Percentiles rank a stretch among this genome's conserved stretches.
Conservation (phyloP, 2,888 invertebrate species). For the Iphiclides podalirius region DNA sequence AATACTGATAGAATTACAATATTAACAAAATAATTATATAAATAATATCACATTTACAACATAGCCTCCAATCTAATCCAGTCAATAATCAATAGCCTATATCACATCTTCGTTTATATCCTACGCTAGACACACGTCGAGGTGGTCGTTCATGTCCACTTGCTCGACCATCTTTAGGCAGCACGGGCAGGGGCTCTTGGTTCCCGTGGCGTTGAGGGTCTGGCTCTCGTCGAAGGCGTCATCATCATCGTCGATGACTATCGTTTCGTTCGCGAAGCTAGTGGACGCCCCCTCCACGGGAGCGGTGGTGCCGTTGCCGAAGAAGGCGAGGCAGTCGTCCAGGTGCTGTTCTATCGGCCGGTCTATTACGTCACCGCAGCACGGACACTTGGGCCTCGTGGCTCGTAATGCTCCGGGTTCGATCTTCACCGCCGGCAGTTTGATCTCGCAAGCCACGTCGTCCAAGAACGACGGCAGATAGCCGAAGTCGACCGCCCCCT, state of each 20-base stretch:
- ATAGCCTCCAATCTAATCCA: too few relatives aligned
- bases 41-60: too few relatives aligned
- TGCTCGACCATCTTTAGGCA: slow-evolving; percentile 77
- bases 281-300: slow-evolving; percentile 49
- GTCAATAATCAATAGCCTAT: too few relatives aligned
- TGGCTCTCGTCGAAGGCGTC: slow-evolving; percentile 56
- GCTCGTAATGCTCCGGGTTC: slow-evolving; percentile 32
- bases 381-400: slow-evolving; percentile 51
- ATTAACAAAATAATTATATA: too few relatives aligned
- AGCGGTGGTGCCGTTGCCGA: slow-evolving; percentile 65
- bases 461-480: slow-evolving; percentile 29
- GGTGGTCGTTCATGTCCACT: slow-evolving; percentile 79
- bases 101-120: too few relatives aligned
- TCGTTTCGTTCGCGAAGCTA: slow-evolving; percentile 40
- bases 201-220: slow-evolving; percentile 64
- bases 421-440: slow-evolving; percentile 36
- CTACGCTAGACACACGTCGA: slow-evolving; percentile 69
- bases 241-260: slow-evolving; percentile 51
- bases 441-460: slow-evolving; percentile 22
- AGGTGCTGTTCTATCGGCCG: slow-evolving; percentile 65
- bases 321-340: slow-evolving; percentile 71
- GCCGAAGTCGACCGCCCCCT: slow-evolving; percentile 23
- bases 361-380: slow-evolving; percentile 55
- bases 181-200: slow-evolving; percentile 80
- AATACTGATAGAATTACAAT: too few relatives aligned